Conservation (phyloP, 1,140 invertebrate species). For the Drosophila virilis region DNA sequence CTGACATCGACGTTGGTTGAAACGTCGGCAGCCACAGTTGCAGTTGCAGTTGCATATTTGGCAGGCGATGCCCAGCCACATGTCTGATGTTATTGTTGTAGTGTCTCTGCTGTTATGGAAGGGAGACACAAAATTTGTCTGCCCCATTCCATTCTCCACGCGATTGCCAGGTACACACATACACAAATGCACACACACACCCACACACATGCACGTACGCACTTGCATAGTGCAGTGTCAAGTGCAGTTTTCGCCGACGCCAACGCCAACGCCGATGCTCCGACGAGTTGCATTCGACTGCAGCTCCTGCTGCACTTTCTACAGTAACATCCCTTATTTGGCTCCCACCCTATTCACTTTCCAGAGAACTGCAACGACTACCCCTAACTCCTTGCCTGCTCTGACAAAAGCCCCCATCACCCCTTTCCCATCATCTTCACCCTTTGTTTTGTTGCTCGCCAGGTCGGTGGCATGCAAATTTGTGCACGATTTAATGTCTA, state of each 20-base stretch:
- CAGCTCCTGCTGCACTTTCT: constrained; percentile 58
- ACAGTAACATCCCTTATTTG: constrained; percentile 75
- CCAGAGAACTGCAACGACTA: constrained; percentile 42
- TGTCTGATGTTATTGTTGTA: constrained; percentile 25
- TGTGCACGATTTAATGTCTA: constrained; percentile 68
- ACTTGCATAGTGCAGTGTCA: constrained; percentile 33
- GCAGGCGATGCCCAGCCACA: constrained; percentile 37
- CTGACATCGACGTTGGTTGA: constrained; percentile 28
- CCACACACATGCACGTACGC: constrained; percentile 3
- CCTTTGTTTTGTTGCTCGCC: constrained; percentile 7
- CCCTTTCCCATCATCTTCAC: not conserved
- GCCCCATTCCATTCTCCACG: constrained; percentile 51
- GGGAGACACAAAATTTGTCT: constrained; percentile 57
- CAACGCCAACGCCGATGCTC: constrained; percentile 6
- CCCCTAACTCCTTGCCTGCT: constrained; percentile 5
- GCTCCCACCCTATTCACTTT: constrained; percentile 8
- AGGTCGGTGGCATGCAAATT: constrained; percentile 53
- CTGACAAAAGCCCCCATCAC: not conserved
- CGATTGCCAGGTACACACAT: constrained; percentile 36
- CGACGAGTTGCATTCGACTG: constrained; percentile 28
- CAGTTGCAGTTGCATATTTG: constrained; percentile 39
- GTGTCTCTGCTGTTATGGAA: constrained; percentile 19
- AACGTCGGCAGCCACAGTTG: constrained; percentile 28
- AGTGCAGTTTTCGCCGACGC: constrained; percentile 38
- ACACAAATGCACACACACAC: constrained; percentile 3